phyloP scores from a whole-genome alignment of 2,113 vertebrate species.

The Mellivora capensis region DNA sequence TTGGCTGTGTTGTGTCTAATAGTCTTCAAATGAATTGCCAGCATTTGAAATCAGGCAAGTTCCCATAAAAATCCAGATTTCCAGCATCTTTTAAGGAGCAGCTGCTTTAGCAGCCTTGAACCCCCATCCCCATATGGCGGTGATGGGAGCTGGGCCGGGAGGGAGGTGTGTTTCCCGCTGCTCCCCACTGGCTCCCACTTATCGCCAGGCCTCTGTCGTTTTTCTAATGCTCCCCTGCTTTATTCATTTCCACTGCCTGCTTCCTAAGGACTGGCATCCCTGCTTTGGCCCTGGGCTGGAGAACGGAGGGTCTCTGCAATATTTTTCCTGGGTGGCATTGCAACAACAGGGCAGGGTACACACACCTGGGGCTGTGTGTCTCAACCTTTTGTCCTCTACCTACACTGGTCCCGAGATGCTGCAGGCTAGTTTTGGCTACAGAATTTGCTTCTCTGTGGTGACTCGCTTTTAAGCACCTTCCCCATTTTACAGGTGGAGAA shows the following conservation, averaged over 20 bases:
- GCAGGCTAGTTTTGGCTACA: not conserved
- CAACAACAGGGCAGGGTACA: not conserved
- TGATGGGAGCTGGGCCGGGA: not conserved
- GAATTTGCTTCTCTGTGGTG: not conserved
- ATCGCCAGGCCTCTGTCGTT: not conserved
- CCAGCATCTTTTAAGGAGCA: not conserved
- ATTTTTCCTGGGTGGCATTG: not conserved
- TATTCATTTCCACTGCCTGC: not conserved
- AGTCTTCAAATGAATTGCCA: not conserved
- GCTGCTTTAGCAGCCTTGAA: not conserved
- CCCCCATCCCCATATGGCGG: not conserved
- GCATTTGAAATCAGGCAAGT: not conserved
- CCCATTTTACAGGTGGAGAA: not conserved
- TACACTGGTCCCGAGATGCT: not conserved
- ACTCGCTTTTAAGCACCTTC: not conserved
- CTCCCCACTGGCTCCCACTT: not conserved
- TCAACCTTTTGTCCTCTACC: not conserved
- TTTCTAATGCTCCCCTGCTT: not conserved
- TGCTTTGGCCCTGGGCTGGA: not conserved
- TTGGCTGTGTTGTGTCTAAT: not conserved
- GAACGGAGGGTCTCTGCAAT: not conserved
- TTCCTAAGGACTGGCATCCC: not conserved
- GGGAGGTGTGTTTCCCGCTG: rapidly evolving
- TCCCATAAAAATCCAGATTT: not conserved
- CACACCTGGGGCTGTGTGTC: too few relatives aligned